Conservation (phyloP, 1,140 invertebrate genomes). For the Zaprionus africanus region DNA sequence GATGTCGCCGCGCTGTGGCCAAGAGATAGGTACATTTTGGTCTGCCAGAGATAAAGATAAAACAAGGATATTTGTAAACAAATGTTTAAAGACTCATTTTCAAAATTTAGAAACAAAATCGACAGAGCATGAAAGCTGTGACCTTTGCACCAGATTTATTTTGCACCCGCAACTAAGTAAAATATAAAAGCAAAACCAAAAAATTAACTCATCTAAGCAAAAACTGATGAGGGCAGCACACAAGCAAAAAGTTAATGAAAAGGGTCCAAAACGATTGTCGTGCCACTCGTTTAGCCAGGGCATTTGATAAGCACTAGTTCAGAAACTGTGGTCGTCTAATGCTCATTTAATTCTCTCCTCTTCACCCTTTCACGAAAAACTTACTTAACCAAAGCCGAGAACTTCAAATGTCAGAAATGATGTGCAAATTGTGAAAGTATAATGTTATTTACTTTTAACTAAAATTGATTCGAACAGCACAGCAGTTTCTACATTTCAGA, state of each 20-base stretch:
- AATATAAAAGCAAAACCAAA: constrained; percentile 21
- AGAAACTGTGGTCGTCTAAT: not conserved
- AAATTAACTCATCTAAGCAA: constrained; percentile 37
- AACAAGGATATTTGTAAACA: constrained; percentile 40
- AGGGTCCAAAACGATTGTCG: constrained; percentile 26
- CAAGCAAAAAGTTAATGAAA: constrained; percentile 43
- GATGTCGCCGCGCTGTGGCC: constrained; percentile 90
- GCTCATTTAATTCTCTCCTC: not conserved
- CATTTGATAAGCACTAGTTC: constrained; percentile 23
- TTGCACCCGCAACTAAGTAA: constrained; percentile 40
- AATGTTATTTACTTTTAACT: no score
- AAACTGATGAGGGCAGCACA: constrained; percentile 38
- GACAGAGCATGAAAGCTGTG: constrained; percentile 43
- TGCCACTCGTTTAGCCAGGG: constrained; percentile 1
- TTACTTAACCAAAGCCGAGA: not conserved
- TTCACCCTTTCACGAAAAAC: not conserved
- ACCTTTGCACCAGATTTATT: constrained; percentile 31
- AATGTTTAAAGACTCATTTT: constrained; percentile 30
- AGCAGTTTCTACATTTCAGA: no score
- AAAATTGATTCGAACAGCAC: no score
- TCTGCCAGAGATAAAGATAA: constrained; percentile 75
- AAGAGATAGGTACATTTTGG: constrained; percentile 86
- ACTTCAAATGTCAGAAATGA: not conserved
- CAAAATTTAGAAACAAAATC: constrained; percentile 43
- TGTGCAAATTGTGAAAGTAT: not conserved